Evolutionary conservation across 2,113 vertebrate species (phyloP), one percentile per base, ranked within the genome.

Genomic region (Mugil cephalus): DNA sequence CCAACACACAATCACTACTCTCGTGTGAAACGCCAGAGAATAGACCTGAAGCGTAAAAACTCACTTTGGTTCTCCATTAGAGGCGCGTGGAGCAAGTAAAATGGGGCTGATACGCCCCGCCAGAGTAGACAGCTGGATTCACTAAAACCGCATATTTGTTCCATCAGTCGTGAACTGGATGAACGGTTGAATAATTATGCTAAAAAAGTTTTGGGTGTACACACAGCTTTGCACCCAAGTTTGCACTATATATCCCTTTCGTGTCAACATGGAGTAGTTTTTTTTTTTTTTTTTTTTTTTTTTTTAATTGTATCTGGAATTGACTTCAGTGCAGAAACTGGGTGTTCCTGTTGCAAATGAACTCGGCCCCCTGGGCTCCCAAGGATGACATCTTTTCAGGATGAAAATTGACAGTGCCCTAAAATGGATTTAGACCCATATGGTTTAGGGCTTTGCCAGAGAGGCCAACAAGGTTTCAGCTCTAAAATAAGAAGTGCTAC

Each of bases 401-500:
- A 63, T 74, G 66, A 53, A 17, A 69, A 77, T 34, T 67, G 45
- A 79, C 58, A 58, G 17, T 39, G 47, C 1, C 62, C 58, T 51
- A 38, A 74, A 69, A 80, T 47, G 50, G 74, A 66, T 59, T 30
- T 13, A 18, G 39, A 17, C 24, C 64, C 64, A 82, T 68, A 43
- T 82, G 71, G 59, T 59, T n/a, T n/a, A n/a, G 53, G 54, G 21
- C 38, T 30, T 40, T 80, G 61, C 73, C 65, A 74, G 53, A 11
- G 48, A 77, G 69, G 48, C 30, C 47, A 45, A 54, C 69, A 62
- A 15, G 47, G 70, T 77, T 72, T 68, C 66, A 69, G 36, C 9
- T 59, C 69, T 67, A 80, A 74, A 77, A 61, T 39, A 74, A 62
- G 69, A 67, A 71, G 40, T 55, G 66, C 68, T 66, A 55, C 52